Base-by-base conservation (phyloP, 1,140 invertebrate species). In the Drosophila navojoa region DNA sequence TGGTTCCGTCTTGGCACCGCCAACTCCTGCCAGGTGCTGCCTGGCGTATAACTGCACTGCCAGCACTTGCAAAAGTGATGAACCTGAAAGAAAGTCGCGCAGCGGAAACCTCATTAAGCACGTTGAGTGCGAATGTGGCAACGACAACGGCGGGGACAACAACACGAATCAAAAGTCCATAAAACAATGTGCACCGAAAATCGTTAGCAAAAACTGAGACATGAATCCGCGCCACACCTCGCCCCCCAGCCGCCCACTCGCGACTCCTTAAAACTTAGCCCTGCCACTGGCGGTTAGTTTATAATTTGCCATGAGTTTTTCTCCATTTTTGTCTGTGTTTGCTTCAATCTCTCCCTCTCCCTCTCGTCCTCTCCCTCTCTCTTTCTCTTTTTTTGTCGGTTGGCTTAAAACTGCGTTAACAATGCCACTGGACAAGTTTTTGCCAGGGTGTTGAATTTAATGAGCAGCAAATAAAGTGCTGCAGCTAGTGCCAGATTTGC, bases 51-150 rank as follows among this genome's bases (percentile, higher is more conserved):
- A 76, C 76, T 84, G 80, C 81, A 84, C 64, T 74, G 82, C 76
- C 82, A 22, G 82, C 79, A 89, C 76, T 89, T 84, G 84, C 76
- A 81, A 75, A 84, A 80, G 84, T 89, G 84, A 89, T 89, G 84
- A 89, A 89, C 79, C 84, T 76, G 77, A 89, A 77, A 77, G 84
- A 89, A 87, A 86, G 80, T 89, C 75, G 77, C 78, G 50, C 67
- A 81, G 78, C 84, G 77, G 79, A 89, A 89, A 89, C 87, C 84
- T 89, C 84, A 89, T 89, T 89, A 89, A 89, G 84, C 84, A 87
- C 84, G 82, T 89, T 58, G 82, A 82, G 79, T 79, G 84, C 84
- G 63, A 87, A 74, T 72, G 82, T 71, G 67, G 64, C 71, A 68
- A 68, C 71, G 32, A 49, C 63, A 67, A 67, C 66, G 66, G 15